Evolutionary conservation across 2,888 invertebrate genomes (phyloP).

Genomic region (Heliconius sara): DNA sequence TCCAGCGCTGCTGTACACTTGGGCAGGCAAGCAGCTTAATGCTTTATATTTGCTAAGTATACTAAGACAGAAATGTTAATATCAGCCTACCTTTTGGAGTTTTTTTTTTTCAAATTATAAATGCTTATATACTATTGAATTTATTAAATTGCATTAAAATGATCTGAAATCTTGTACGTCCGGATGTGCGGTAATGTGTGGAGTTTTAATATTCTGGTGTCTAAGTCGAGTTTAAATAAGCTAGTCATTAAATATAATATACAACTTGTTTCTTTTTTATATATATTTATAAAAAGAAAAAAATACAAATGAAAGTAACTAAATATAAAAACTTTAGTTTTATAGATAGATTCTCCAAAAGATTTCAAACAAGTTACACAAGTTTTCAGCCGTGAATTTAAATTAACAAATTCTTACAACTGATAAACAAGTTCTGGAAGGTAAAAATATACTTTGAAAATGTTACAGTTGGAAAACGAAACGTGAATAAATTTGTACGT

Average conservation of each 20-base stretch:
- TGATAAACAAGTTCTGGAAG: constrained; percentile 40
- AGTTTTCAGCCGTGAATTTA: constrained; percentile 37
- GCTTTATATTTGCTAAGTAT: constrained; percentile 19
- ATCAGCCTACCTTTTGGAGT: neutral
- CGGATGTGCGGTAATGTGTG: no score
- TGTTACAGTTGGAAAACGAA: constrained; percentile 41
- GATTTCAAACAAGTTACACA: constrained; percentile 29
- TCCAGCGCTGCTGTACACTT: constrained; percentile 28
- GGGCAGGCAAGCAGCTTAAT: constrained; percentile 17
- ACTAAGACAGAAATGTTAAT: neutral
- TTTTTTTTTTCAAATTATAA: no score
- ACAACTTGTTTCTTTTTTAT: no score
- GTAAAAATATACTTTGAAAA: constrained; percentile 43
- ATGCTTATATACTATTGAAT: no score
- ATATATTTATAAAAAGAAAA: neutral
- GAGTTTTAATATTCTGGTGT: no score
- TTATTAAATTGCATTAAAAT: no score
- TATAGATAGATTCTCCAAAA: constrained; percentile 18
- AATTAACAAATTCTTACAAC: constrained; percentile 44
- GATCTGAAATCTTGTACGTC: no score
- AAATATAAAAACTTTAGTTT: neutral
- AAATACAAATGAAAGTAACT: constrained; percentile 2
- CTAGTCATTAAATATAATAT: neutral
- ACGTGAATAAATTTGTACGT: constrained; percentile 45
- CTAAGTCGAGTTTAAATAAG: no score